Conservation (phyloP, 2,888 invertebrate species). For the Lordiphosa fenestrarum region DNA sequence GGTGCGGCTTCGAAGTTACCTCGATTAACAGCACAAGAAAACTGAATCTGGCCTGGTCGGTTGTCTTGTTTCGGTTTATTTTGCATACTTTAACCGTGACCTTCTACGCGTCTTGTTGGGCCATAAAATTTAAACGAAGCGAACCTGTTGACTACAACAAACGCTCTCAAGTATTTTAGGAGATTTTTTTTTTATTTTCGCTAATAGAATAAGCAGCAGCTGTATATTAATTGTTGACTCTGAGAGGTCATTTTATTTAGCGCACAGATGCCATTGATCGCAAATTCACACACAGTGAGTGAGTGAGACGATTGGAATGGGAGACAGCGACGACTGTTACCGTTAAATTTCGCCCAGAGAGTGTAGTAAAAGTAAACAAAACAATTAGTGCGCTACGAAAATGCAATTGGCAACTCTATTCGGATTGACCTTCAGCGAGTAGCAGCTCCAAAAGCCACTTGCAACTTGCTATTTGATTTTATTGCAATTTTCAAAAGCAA, state of each 20-base stretch:
- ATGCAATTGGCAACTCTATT: slow-evolving; percentile 22
- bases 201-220: slow-evolving; percentile 57
- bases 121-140: slow-evolving; percentile 46
- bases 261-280: slow-evolving; percentile 60
- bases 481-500: slow-evolving; percentile 40
- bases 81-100: slow-evolving; percentile 65
- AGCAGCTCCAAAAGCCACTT: slow-evolving; percentile 35
- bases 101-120: slow-evolving; percentile 51
- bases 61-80: slow-evolving; percentile 52
- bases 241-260: slow-evolving; percentile 71
- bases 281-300: slow-evolving; percentile 48
- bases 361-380: slow-evolving; percentile 63
- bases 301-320: slow-evolving; percentile 8
- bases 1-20: slow-evolving; percentile 50
- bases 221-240: slow-evolving; percentile 60
- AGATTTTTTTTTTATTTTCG: slow-evolving; percentile 39
- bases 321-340: slow-evolving; percentile 25
- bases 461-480: slow-evolving; percentile 34
- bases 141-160: slow-evolving; percentile 26
- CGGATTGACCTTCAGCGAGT: slow-evolving; percentile 2
- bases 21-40: slow-evolving; percentile 53
- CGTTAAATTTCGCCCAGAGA: slow-evolving; percentile 55
- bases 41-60: slow-evolving; percentile 32
- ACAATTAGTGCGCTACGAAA: slow-evolving; percentile 54
- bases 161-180: slow-evolving; percentile 14